phyloP scores from a whole-genome alignment of 2,113 vertebrate species.

The Arvicanthis niloticus region DNA sequence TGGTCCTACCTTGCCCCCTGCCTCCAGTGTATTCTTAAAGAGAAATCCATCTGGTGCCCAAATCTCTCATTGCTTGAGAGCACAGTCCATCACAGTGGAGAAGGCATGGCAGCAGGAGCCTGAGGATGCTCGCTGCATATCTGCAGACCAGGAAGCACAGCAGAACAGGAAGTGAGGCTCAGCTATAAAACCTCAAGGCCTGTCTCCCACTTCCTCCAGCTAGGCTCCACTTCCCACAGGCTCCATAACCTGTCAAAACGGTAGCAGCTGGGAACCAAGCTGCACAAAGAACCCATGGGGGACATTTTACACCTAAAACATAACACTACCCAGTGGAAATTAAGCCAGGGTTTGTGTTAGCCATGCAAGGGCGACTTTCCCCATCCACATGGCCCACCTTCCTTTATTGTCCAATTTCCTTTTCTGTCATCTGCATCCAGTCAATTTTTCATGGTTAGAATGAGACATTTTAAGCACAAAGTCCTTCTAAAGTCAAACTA shows the following conservation, averaged over 20 bases:
- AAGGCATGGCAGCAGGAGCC: neutral
- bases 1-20: no score
- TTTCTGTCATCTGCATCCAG: neutral
- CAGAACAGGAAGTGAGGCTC: neutral
- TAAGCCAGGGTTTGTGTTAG: neutral
- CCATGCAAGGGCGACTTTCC: neutral
- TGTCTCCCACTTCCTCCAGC: neutral
- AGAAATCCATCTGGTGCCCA: neutral
- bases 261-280: no score
- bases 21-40: neutral
- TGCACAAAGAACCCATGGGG: neutral
- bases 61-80: neutral
- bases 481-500: constrained; percentile 34
- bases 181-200: neutral
- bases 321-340: neutral
- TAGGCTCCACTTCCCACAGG: neutral
- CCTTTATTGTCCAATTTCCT: neutral
- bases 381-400: neutral
- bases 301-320: neutral
- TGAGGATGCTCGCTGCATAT: neutral
- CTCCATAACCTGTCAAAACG: neutral
- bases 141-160: neutral
- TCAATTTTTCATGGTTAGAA: neutral
- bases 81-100: no score
- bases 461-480: neutral